phyloP scores from a whole-genome alignment of 2,113 vertebrate genomes.

The Centropus bengalensis region DNA sequence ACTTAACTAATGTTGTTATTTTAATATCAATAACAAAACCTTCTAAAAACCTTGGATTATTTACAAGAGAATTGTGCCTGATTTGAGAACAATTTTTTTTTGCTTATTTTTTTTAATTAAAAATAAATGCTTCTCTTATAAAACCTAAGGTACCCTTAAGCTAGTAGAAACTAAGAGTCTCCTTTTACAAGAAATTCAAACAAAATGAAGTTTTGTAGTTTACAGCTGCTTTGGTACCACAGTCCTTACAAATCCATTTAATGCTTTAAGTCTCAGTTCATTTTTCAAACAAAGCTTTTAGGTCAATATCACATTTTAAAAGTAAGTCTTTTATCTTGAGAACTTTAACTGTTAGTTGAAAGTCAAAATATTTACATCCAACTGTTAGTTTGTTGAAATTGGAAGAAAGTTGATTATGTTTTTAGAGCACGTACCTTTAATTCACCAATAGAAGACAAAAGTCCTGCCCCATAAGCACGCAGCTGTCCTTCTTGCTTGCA shows the following conservation, averaged over 20 bases:
- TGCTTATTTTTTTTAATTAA: neutral
- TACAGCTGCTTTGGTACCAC: neutral
- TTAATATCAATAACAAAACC: neutral
- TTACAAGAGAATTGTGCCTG: neutral
- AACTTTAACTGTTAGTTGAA: constrained; percentile 48
- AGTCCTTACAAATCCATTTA: constrained; percentile 51
- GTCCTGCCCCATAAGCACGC: constrained; percentile 94
- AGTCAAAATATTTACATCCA: constrained; percentile 37
- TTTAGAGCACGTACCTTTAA: constrained; percentile 82
- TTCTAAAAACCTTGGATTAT: neutral
- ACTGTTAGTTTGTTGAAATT: constrained; percentile 36
- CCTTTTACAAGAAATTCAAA: constrained; percentile 13
- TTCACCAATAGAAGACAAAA: constrained; percentile 97
- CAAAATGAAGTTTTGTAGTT: constrained; percentile 15
- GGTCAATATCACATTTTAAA: constrained; percentile 41
- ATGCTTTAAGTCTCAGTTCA: constrained; percentile 47
- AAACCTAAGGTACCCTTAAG: neutral
- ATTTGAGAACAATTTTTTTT: neutral
- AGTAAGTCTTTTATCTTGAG: constrained; percentile 32
- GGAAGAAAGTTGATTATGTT: constrained; percentile 15
- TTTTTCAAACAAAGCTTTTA: constrained; percentile 61
- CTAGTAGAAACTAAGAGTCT: neutral
- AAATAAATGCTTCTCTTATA: neutral
- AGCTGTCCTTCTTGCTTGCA: constrained; percentile 97
- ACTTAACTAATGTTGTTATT: neutral